Percentiles rank a stretch among this genome's conserved stretches.
Evolutionary conservation across 2,797 vertebrate species (phyloP).

Genomic region (Thripadectes ignobilis): DNA sequence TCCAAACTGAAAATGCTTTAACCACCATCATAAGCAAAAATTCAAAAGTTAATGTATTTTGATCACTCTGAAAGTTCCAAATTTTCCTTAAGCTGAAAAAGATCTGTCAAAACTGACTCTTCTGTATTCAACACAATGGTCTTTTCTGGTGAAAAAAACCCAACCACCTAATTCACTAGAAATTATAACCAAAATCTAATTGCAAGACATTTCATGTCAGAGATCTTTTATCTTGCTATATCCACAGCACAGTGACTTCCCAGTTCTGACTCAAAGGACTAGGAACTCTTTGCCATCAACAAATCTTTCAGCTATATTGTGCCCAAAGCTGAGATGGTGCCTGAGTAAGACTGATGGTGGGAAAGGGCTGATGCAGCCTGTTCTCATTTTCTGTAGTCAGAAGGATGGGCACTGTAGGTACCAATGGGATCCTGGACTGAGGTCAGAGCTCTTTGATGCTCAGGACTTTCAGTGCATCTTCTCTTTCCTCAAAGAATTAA

Average conservation of each 20-base stretch:
- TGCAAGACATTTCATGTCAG: not conserved
- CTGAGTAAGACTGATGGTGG: not conserved
- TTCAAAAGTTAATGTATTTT: not conserved
- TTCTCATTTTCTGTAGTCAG: not conserved
- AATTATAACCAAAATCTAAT: not conserved
- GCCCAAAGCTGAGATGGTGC: not conserved
- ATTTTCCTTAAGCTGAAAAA: not conserved
- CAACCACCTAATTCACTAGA: not conserved
- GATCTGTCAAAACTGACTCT: not conserved
- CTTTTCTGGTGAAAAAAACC: not conserved
- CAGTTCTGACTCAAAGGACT: not conserved
- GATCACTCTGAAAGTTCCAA: not conserved
- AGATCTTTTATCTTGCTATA: not conserved
- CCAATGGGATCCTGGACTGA: not conserved
- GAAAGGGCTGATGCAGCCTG: not conserved
- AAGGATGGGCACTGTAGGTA: not conserved
- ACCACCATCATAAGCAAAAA: not conserved
- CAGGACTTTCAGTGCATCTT: not conserved
- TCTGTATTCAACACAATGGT: not conserved
- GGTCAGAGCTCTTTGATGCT: not conserved
- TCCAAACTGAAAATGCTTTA: not conserved
- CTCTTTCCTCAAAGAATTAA: not conserved
- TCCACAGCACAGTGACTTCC: not conserved
- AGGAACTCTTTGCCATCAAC: not conserved
- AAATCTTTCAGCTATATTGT: not conserved